Conservation (phyloP, 2,888 invertebrate genomes). For the Himalopsyche anomala region DNA sequence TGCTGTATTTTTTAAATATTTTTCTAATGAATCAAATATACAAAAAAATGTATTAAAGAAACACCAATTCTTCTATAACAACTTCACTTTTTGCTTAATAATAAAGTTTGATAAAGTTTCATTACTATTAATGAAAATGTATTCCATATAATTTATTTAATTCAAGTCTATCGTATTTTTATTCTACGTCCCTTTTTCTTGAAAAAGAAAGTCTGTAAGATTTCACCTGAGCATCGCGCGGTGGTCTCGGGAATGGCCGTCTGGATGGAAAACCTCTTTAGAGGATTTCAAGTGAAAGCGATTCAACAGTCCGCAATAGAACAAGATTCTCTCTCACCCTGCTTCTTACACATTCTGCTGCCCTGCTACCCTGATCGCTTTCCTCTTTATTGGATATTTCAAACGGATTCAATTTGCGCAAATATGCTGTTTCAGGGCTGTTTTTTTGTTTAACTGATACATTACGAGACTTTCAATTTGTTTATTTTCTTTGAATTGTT, state of each 20-base stretch:
- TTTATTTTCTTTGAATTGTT: too few relatives aligned
- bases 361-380: conserved; percentile 41
- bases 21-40: too few relatives aligned
- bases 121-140: too few relatives aligned
- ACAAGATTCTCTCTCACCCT: conserved; percentile 52
- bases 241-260: conserved; percentile 41
- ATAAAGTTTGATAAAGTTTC: too few relatives aligned
- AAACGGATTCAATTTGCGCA: conserved; percentile 62
- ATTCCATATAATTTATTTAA: too few relatives aligned
- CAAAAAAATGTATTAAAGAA: too few relatives aligned
- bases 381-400: conserved; percentile 60
- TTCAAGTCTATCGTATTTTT: too few relatives aligned
- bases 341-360: conserved; percentile 48
- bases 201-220: neutral
- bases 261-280: conserved; percentile 58
- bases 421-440: conserved; percentile 56
- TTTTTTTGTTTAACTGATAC: neutral
- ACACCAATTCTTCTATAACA: too few relatives aligned
- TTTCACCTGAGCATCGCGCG: conserved; percentile 45
- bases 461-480: too few relatives aligned
- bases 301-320: conserved; percentile 56
- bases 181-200: neutral
- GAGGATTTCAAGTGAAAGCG: conserved; percentile 61
- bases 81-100: too few relatives aligned
- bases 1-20: too few relatives aligned